A percentile compares a stretch with the other conserved stretches of the same genome.
phyloP scores from a whole-genome alignment of 1,140 invertebrate genomes.

The Platyscapa corneri region DNA sequence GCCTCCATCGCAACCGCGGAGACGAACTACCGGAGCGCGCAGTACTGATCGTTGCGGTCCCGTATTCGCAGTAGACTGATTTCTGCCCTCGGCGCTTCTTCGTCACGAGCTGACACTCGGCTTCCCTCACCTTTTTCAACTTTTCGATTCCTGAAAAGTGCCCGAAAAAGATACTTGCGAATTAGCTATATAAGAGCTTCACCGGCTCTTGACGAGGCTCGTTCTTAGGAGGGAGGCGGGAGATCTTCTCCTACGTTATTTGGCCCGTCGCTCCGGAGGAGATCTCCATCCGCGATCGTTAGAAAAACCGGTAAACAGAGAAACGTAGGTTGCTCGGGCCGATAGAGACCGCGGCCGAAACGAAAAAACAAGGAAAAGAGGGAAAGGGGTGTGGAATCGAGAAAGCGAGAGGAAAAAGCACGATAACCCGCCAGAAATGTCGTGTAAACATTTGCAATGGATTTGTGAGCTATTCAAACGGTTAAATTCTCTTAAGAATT shows the following conservation, averaged over 20 bases:
- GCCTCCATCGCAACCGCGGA: conserved; percentile 72
- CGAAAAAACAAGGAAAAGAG: conserved; percentile 24
- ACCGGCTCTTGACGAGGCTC: too few species aligned
- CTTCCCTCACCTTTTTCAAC: too few species aligned
- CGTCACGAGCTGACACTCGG: background rate
- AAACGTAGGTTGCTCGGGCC: background rate
- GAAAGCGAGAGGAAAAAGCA: conserved; percentile 40
- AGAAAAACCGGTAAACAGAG: too few species aligned
- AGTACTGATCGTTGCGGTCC: conserved; percentile 75
- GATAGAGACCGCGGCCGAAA: background rate
- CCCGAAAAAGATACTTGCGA: background rate
- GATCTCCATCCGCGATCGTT: too few species aligned
- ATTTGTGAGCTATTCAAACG: conserved; percentile 76
- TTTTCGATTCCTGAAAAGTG: background rate
- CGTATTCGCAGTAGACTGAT: conserved; percentile 58
- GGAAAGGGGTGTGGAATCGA: background rate
- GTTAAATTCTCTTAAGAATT: conserved; percentile 76
- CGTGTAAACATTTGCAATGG: conserved; percentile 76
- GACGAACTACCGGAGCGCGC: conserved; percentile 68
- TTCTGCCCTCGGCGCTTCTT: background rate
- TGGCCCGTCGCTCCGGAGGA: too few species aligned
- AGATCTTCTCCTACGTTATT: too few species aligned
- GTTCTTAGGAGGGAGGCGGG: too few species aligned
- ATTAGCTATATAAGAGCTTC: background rate
- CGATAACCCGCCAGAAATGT: conserved; percentile 68